Percentiles rank a stretch among this genome's conserved stretches.
These are phyloP conservation scores for Microcebus ravelobensis DNA, from an alignment of 2,113 vertebrate genomes.

Conservation along the genomic window DNA sequence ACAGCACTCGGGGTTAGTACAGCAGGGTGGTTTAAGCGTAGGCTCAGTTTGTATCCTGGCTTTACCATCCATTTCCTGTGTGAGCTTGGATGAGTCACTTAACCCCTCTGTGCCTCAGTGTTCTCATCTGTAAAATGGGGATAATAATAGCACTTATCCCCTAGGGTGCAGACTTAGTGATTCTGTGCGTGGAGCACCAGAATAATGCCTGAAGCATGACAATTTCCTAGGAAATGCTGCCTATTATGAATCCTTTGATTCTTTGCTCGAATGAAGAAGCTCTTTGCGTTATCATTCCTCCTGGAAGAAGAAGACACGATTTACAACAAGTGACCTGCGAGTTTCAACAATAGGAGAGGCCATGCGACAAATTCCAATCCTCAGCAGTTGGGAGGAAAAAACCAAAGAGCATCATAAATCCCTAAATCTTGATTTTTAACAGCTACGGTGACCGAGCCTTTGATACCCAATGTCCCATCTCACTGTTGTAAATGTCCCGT, in stretches of 20 bases:
- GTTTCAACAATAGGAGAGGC: conserved; percentile 32
- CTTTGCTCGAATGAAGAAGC: not conserved
- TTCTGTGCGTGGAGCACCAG: not conserved
- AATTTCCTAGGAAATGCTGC: not conserved
- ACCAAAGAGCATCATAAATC: conserved; percentile 42
- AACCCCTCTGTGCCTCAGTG: not conserved
- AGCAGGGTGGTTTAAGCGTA: not conserved
- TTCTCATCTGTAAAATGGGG: not conserved
- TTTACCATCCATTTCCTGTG: not conserved
- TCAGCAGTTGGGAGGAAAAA: not conserved
- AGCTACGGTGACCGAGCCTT: not conserved
- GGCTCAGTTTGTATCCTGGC: not conserved
- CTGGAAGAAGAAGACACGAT: not conserved
- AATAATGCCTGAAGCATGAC: not conserved
- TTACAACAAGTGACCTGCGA: not conserved
- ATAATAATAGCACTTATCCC: no score
- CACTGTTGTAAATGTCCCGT: not conserved
- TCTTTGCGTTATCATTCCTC: not conserved
- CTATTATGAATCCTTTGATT: not conserved
- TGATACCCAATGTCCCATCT: not conserved
- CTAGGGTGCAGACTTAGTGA: not conserved
- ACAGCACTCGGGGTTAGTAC: not conserved
- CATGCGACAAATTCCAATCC: not conserved
- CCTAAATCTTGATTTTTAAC: conserved; percentile 30
- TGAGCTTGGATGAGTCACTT: not conserved